Conservation (phyloP, 2,888 invertebrate genomes). For the Aspidapion aeneum region DNA sequence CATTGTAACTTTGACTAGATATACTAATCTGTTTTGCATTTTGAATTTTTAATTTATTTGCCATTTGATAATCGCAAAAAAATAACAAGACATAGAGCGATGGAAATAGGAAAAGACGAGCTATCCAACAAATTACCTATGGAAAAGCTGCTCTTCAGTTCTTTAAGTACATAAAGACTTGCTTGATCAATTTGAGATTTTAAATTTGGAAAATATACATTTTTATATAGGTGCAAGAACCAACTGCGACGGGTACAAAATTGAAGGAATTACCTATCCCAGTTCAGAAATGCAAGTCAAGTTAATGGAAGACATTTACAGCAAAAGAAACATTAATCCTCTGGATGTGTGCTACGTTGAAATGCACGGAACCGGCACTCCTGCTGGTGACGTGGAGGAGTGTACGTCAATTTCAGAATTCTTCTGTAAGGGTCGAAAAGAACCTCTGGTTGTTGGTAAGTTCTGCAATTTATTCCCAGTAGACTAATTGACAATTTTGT, state of each 20-base stretch:
- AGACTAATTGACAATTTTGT: too few relatives aligned
- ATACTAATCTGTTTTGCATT: too few relatives aligned
- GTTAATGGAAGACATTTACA: slow-evolving; percentile 59
- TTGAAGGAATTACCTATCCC: slow-evolving; percentile 42
- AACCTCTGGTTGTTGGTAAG: background rate
- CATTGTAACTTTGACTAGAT: too few relatives aligned
- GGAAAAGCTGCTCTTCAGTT: too few relatives aligned
- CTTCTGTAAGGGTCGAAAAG: slow-evolving; percentile 21
- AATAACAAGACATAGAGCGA: too few relatives aligned
- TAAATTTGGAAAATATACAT: too few relatives aligned
- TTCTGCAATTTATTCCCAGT: background rate
- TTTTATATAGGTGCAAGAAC: slow-evolving; percentile 36
- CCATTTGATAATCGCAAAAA: too few relatives aligned
- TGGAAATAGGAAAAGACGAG: too few relatives aligned
- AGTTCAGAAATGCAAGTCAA: slow-evolving; percentile 55
- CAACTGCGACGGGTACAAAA: slow-evolving; percentile 43
- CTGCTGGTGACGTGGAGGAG: slow-evolving; percentile 32
- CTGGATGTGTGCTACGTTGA: slow-evolving; percentile 72
- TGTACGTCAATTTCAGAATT: slow-evolving; percentile 25
- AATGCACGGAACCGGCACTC: slow-evolving; percentile 75
- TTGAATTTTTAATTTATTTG: too few relatives aligned
- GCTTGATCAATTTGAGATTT: too few relatives aligned
- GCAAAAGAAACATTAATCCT: slow-evolving; percentile 68
- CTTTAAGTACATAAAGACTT: too few relatives aligned
- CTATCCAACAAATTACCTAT: too few relatives aligned